These are phyloP conservation scores for Phortica magna DNA, from an alignment of 2,888 invertebrate genomes.

Conservation along the genomic window DNA sequence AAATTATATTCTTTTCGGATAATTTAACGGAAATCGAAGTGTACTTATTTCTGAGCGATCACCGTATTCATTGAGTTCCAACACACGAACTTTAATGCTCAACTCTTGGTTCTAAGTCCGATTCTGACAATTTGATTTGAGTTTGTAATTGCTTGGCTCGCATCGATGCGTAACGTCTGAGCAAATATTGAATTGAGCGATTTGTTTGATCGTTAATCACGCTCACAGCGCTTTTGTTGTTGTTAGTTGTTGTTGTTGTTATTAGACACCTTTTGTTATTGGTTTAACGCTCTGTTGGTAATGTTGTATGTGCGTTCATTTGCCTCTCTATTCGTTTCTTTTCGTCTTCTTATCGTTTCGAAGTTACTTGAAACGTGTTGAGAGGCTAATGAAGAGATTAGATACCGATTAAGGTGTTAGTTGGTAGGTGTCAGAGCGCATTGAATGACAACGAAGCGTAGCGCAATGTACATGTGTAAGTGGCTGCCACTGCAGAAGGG, in stretches of 20 bases:
- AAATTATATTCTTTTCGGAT: no score
- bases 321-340: not conserved
- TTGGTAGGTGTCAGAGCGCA: slow-evolving; percentile 20
- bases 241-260: not conserved
- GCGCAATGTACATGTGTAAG: no score
- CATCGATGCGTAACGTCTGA: slow-evolving; percentile 9
- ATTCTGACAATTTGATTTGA: slow-evolving; percentile 13
- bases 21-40: no score
- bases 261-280: slow-evolving; percentile 20
- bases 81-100: no score
- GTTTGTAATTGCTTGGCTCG: not conserved
- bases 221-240: not conserved
- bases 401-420: slow-evolving; percentile 16
- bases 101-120: no score
- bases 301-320: not conserved
- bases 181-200: slow-evolving; percentile 8
- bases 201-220: not conserved
- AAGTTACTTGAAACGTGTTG: slow-evolving; percentile 3
- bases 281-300: slow-evolving; percentile 5
- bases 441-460: no score
- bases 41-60: no score
- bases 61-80: no score
- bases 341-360: not conserved
- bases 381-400: slow-evolving; percentile 29
- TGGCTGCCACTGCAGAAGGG: no score